A percentile compares a stretch with the other conserved stretches of the same genome.
These are phyloP conservation scores for Pseudopleuronectes americanus DNA, from an alignment of 2,797 vertebrate genomes.

Conservation along the genomic window DNA sequence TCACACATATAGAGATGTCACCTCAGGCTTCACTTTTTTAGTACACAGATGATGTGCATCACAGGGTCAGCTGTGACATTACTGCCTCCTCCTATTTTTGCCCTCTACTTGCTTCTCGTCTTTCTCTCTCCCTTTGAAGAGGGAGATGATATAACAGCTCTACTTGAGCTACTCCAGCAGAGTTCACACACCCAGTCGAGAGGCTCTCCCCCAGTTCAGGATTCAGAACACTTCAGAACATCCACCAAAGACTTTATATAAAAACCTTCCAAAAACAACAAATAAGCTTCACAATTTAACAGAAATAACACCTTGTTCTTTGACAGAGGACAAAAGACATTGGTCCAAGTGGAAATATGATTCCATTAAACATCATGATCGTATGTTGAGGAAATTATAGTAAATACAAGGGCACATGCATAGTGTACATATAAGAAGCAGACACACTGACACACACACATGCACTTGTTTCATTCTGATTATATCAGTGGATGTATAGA, in stretches of 20 bases:
- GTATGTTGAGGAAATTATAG: too few relatives aligned
- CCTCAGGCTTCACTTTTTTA: neutral
- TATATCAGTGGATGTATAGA: too few relatives aligned
- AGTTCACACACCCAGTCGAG: constrained; percentile 29
- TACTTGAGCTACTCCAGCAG: constrained; percentile 33
- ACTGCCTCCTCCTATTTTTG: constrained; percentile 32
- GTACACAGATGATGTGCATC: constrained; percentile 38
- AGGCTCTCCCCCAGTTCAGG: constrained; percentile 15
- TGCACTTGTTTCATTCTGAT: too few relatives aligned
- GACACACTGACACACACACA: too few relatives aligned
- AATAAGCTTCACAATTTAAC: too few relatives aligned
- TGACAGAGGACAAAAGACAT: too few relatives aligned
- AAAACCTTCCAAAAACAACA: too few relatives aligned
- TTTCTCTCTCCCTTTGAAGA: constrained; percentile 33
- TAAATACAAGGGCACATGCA: too few relatives aligned
- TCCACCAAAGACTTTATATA: neutral
- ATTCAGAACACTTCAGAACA: constrained; percentile 13
- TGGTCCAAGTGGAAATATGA: neutral
- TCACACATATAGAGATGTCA: constrained; percentile 11
- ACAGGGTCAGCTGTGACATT: constrained; percentile 38
- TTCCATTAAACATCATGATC: constrained; percentile 19
- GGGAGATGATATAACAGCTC: constrained; percentile 34
- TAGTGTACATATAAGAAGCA: too few relatives aligned
- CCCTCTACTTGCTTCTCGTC: constrained; percentile 1
- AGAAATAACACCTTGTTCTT: too few relatives aligned